Evolutionary conservation across 2,797 vertebrate genomes (phyloP), one percentile per base, ranked within the genome.

Genomic region (Tangara arthus): DNA sequence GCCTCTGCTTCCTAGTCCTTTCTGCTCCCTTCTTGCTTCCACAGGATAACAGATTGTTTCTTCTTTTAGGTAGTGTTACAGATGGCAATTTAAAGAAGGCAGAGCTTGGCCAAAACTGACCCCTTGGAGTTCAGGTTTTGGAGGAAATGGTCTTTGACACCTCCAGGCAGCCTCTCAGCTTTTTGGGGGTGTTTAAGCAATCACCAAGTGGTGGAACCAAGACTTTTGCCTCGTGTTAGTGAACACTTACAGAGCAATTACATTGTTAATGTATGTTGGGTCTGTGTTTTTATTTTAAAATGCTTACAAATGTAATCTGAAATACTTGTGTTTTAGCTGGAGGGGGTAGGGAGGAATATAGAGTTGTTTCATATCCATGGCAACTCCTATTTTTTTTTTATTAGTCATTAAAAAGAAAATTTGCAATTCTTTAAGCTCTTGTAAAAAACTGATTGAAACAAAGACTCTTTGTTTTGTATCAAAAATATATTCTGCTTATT

Each of bases 401-500:
- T n/a, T n/a, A n/a, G n/a, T 65, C 23, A 21, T 93, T 72, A 56
- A 68, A 83, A 75, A 79, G 37, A 78, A 41, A 75, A 95, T 82
- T 84, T 90, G 8, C 22, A 55, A 28, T n/a, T 83, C 39, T 80
- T 77, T 37, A 87, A 57, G 27, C 8, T 72, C n/a, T 50, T 93
- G 52, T 50, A 6, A 6, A 60, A 55, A 91, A 50, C 39, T n/a
- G 34, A 79, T 55, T 72, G n/a, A 87, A 85, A 91, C 60, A 87
- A 50, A 75, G 53, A 32, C 20, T 82, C 27, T 79, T 66, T 84
- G 71, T 61, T 91, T 95, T 69, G n/a, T 57, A 24, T 89, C 57
- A 57, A 69, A 93, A 95, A 46, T 70, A 32, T 81, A 73, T 83
- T 83, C 21, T 68, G 7, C 32, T 81, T 94, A 82, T 92, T 91